Conservation (phyloP, 2,797 vertebrate species). For the Corythornis leucogaster region DNA sequence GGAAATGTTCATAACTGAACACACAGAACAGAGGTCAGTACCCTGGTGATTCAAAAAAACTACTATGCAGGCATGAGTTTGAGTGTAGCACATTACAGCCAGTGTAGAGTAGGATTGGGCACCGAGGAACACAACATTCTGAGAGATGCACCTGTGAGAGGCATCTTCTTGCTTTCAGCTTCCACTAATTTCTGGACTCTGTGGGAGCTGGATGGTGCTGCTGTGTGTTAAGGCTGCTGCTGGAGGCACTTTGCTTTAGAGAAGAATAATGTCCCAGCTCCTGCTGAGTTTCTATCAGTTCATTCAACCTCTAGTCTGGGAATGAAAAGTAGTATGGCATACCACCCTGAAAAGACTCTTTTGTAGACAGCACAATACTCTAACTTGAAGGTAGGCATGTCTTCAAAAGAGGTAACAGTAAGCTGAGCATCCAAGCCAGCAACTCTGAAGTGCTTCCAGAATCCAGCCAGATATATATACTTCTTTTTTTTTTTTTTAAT, state of each 20-base stretch:
- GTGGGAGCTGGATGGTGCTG: fast-evolving
- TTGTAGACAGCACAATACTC: neutral
- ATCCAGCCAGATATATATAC: neutral
- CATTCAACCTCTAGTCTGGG: neutral
- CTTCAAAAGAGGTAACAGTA: neutral
- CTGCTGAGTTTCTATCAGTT: neutral
- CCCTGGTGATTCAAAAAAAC: neutral
- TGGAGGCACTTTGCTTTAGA: neutral
- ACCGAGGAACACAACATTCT: neutral
- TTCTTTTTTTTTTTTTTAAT: neutral
- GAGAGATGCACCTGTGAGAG: neutral
- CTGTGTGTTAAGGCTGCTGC: fast-evolving
- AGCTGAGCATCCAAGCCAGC: neutral
- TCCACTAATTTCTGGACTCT: neutral
- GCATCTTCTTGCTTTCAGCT: neutral
- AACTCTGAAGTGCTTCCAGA: neutral
- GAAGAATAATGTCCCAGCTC: neutral
- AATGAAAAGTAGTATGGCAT: neutral
- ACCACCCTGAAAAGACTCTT: neutral
- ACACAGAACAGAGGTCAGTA: neutral
- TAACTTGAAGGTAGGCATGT: neutral
- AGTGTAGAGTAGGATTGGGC: neutral
- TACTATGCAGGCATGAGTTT: neutral
- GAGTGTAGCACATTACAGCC: neutral
- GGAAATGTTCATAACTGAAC: neutral